Evolutionary conservation across 92 coral and sea anemone species (phyloP).

Genomic region (Porites evermanni): DNA sequence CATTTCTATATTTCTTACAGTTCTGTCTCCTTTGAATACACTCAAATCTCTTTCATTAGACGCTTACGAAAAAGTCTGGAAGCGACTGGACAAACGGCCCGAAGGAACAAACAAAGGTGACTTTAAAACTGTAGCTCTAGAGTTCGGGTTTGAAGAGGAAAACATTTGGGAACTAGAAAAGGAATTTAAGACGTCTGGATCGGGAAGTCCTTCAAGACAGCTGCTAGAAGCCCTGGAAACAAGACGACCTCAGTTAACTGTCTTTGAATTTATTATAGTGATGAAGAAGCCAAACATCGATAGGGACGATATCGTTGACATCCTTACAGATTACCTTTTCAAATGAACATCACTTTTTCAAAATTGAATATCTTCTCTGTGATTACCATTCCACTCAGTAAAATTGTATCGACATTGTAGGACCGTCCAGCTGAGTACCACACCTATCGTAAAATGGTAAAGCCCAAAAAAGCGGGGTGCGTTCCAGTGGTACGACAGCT

Average conservation of each 20-base stretch:
- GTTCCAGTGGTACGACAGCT: too few species aligned
- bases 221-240: constrained; percentile 19
- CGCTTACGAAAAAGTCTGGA: constrained; percentile 25
- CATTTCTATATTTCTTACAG: neutral
- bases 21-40: neutral
- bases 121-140: constrained; percentile 15
- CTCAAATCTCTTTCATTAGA: neutral
- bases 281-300: neutral
- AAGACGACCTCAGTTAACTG: constrained; percentile 23
- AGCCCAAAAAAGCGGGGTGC: too few species aligned
- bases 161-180: constrained; percentile 29
- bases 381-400: too few species aligned
- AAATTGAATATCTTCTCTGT: too few species aligned
- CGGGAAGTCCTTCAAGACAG: constrained; percentile 35
- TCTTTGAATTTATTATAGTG: constrained; percentile 8
- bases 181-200: constrained; percentile 10
- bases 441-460: too few species aligned
- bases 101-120: constrained; percentile 5
- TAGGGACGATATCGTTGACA: constrained; percentile 18
- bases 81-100: constrained; percentile 35
- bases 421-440: too few species aligned
- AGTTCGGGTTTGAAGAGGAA: constrained; percentile 17
- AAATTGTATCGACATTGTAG: too few species aligned
- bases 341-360: neutral
- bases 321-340: neutral